Base-by-base conservation (phyloP, 2,113 vertebrate genomes). In the Ictalurus furcatus region DNA sequence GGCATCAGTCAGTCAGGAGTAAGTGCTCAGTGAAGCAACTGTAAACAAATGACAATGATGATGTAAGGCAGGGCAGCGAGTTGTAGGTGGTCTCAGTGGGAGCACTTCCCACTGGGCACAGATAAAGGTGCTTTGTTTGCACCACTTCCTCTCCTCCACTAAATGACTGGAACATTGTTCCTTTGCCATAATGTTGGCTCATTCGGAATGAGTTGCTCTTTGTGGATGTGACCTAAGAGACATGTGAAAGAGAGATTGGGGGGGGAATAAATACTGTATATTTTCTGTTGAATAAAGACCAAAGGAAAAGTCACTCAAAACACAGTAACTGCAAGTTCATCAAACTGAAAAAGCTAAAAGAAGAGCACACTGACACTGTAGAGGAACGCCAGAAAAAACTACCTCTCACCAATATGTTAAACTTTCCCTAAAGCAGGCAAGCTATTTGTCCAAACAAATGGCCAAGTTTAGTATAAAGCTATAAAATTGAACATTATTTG, bases 71-170 rank as follows among this genome's bases (percentile, higher is more conserved):
- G 37, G 14, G 23, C 84, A 88, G 83, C 13, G 80, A 87, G 84
- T 88, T 78, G 69, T 88, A 79, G 85, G 89, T 67, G 40, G 91
- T 88, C 85, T 84, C 80, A 90, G 80, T 59, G 85, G 71, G 84
- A 79, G 89, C 54, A 87, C 82, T 87, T 89, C 74, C 84, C 89
- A 87, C 83, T 88, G 84, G 87, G 84, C 88, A 74, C 85, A 88
- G 89, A 91, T 85, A 91, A 90, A 90, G 87, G 85, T 87, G 84
- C 91, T 92, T 92, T 92, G 89, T 92, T 90, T 88, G 83, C n/a
- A 83, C 88, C 88, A 90, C 87, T 91, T 90, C 90, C 90, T 92
- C 86, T 82, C 54, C 79, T 63, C 81, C 44, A 37, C 71, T 85
- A 74, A 81, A 91, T 90, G 61, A 91, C 87, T 91, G 59, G 80